Evolutionary conservation across 1,140 invertebrate genomes (phyloP), one percentile per base, ranked within the genome.

Genomic region (Zaprionus nigranus): DNA sequence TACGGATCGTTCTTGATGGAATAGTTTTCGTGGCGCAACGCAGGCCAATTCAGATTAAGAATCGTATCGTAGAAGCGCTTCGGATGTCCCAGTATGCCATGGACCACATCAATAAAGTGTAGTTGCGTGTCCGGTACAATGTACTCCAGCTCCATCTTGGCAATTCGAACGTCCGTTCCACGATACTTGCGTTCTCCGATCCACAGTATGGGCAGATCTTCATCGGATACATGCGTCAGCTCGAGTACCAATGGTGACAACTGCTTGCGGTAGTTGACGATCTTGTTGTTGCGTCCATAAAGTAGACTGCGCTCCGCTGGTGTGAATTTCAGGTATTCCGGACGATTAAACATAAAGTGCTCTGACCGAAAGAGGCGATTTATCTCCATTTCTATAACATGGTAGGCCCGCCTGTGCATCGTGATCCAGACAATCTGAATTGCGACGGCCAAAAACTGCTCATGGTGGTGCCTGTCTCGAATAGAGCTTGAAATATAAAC

Each of bases 171-270:
- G 64, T 92, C 78, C 6, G 72, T 92, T 22, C 91, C 90, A 3
- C 90, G 85, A 65, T 92, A 92, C 58, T 90, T 92, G 1, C 82
- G 76, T 17, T 91, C 83, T 7, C 90, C 90, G n/a, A 91, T 85
- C 90, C 90, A 91, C 59, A 92, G 51, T 13, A 92, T 79, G 13
- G 85, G 90, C 58, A 79, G 43, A 68, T 92, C 80, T 38, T 84
- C 76, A 1, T 71, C 73, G 7, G 68, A 4, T 11, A 92, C 70
- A 59, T 82, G 72, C n/a, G 30, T 22, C 12, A 92, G 38, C 17
- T 92, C 90, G 49, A 83, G 81, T 15, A 90, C 70, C 1, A 92
- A 69, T 2, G 90, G 90, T n/a, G 90, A 92, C 15, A 78, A 43
- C 40, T 92, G 90, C 12, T 64, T 51, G 7, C 90, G 90, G 56